Percentiles rank a stretch among this genome's conserved stretches.
phyloP scores from a whole-genome alignment of 1,140 invertebrate genomes.

The Marisa cornuarietis region DNA sequence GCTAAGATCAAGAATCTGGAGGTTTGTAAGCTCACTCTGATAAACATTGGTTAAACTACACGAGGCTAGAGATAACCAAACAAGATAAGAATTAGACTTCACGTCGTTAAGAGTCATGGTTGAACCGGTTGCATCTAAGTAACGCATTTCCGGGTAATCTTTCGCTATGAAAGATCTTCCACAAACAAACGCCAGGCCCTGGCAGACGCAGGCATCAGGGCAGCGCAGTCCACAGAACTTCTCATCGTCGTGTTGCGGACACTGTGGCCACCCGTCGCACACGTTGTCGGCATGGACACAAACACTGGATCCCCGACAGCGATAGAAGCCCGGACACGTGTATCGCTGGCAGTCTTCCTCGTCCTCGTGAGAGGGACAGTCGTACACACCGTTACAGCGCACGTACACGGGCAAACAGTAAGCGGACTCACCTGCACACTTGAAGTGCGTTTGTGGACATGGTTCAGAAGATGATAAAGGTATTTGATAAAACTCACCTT shows the following conservation, averaged over 20 bases:
- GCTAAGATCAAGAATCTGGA: slow-evolving; percentile 17
- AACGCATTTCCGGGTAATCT: not conserved
- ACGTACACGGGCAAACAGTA: slow-evolving; percentile 11
- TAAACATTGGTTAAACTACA: not conserved
- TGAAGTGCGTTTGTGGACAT: slow-evolving; percentile 14
- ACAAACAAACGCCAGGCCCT: slow-evolving; percentile 14
- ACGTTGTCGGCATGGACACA: slow-evolving; percentile 18
- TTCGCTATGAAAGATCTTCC: not conserved
- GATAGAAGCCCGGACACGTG: slow-evolving; percentile 24
- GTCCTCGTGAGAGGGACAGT: slow-evolving; percentile 10
- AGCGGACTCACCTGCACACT: not conserved
- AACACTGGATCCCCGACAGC: slow-evolving; percentile 9
- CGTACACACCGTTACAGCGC: slow-evolving; percentile 17
- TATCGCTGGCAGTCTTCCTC: slow-evolving; percentile 7
- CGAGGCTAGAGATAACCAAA: not conserved
- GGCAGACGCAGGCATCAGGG: slow-evolving; percentile 35
- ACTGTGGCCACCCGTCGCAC: slow-evolving; percentile 16
- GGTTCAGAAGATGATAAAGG: not conserved
- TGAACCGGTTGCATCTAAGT: slow-evolving; percentile 6
- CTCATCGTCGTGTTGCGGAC: slow-evolving; percentile 28
- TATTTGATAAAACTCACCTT: not conserved
- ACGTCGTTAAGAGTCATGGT: not conserved
- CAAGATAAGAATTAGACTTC: not conserved
- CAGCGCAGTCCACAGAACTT: slow-evolving; percentile 16
- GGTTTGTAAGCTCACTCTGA: not conserved